Conservation (phyloP, 2,113 vertebrate genomes). For the Tragelaphus imberbis region DNA sequence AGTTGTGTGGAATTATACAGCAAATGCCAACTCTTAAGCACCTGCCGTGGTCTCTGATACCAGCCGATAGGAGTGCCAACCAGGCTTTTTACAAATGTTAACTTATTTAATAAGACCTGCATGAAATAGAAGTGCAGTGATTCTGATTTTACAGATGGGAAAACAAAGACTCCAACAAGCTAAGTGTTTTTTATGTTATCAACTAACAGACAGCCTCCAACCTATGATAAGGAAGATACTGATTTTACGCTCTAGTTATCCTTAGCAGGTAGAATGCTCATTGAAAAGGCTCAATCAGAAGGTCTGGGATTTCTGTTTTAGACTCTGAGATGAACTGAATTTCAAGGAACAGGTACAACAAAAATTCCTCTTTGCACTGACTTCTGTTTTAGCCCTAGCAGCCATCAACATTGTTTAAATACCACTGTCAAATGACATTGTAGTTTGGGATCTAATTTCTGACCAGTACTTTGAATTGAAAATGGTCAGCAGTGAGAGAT, state of each 20-base stretch:
- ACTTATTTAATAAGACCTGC: neutral
- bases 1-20: neutral
- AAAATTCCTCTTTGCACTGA: neutral
- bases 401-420: neutral
- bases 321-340: neutral
- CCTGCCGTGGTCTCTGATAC: neutral
- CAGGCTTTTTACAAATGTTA: neutral
- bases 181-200: neutral
- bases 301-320: neutral
- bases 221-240: neutral
- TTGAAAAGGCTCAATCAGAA: neutral
- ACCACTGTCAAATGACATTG: neutral
- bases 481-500: neutral
- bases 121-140: neutral
- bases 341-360: neutral
- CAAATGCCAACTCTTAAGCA: neutral
- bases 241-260: neutral
- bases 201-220: neutral
- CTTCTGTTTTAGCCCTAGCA: neutral
- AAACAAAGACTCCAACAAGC: neutral
- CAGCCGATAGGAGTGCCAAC: neutral
- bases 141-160: neutral
- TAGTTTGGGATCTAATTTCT: neutral
- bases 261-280: neutral
- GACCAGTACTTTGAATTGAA: neutral